These are phyloP conservation scores for Dascillus cervinus DNA, from an alignment of 2,888 invertebrate genomes.

Conservation along the genomic window DNA sequence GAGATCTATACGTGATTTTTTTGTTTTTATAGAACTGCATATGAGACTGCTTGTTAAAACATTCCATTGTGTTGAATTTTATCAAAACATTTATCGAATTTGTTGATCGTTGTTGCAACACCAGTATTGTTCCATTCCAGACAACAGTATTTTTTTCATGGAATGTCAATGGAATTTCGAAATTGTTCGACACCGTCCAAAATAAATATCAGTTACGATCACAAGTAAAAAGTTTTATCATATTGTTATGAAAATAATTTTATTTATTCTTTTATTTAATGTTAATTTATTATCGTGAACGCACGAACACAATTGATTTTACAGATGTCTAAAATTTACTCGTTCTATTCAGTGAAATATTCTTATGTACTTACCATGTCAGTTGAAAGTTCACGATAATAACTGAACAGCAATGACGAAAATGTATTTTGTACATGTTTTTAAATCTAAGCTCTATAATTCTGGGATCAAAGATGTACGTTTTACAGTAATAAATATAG, in stretches of 20 bases:
- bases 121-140: conserved; percentile 1
- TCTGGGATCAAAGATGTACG: conserved; percentile 42
- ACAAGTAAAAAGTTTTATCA: not conserved
- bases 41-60: conserved; percentile 27
- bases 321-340: no score
- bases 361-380: no score
- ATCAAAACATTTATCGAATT: conserved; percentile 31
- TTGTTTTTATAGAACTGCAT: conserved; percentile 14
- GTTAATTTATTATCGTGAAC: not conserved
- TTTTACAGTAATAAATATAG: conserved; percentile 36
- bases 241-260: not conserved
- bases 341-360: no score
- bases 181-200: conserved; percentile 11
- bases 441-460: conserved; percentile 22
- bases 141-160: conserved; percentile 1
- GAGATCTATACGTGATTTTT: conserved; percentile 13
- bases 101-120: conserved; percentile 6
- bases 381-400: no score
- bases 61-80: conserved; percentile 31
- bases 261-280: not conserved
- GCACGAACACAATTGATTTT: no score
- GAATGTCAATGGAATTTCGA: conserved; percentile 3
- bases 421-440: not conserved
- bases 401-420: no score
- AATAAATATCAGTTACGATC: not conserved